These are phyloP conservation scores for Macrophya annulata DNA, from an alignment of 2,888 invertebrate genomes.

Conservation along the genomic window DNA sequence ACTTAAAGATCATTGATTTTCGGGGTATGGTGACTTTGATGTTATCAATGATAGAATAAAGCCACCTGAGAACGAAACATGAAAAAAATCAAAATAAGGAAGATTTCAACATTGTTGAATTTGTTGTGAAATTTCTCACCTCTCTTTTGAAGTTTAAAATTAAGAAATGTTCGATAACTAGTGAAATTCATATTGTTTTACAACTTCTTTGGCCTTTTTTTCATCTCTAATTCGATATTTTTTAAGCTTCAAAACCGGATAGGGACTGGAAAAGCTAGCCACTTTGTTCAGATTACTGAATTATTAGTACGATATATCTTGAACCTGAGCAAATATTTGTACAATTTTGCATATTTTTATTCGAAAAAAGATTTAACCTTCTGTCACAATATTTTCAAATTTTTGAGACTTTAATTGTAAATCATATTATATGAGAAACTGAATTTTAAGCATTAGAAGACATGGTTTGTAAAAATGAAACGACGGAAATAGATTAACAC, in stretches of 20 bases:
- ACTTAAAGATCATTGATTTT: constrained; percentile 93
- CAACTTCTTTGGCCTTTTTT: background rate
- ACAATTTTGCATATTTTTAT: background rate
- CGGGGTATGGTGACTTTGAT: constrained; percentile 84
- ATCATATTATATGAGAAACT: background rate
- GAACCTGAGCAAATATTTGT: background rate
- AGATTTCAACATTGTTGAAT: constrained; percentile 15
- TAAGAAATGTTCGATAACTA: constrained; percentile 23
- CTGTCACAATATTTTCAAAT: background rate
- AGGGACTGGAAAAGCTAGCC: background rate
- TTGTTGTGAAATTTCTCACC: background rate
- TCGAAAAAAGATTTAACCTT: background rate
- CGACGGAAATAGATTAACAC: no score
- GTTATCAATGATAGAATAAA: background rate
- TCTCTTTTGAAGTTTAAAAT: background rate
- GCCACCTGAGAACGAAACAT: background rate
- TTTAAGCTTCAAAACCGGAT: background rate
- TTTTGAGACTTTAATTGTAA: background rate
- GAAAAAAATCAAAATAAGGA: background rate
- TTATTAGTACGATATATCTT: background rate
- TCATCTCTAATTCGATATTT: background rate
- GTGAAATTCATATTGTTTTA: background rate
- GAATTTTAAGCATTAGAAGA: background rate
- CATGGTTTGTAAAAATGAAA: background rate
- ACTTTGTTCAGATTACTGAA: background rate